Conservation (phyloP, 2,888 invertebrate genomes). For the Orchesellides sinensis region DNA sequence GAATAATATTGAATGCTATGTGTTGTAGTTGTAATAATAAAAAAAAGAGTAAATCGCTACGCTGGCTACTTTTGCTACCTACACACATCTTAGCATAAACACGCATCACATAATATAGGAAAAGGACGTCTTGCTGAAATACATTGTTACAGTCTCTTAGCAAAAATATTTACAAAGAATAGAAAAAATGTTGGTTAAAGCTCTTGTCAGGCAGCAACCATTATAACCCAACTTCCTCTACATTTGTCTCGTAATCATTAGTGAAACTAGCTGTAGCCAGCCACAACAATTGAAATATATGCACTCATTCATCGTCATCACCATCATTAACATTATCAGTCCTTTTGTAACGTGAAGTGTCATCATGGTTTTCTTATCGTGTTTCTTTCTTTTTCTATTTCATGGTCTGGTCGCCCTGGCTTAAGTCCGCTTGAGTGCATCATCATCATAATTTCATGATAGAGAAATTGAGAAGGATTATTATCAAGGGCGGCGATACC, state of each 20-base stretch:
- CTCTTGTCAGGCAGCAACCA: no score
- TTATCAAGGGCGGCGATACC: constrained; percentile 37
- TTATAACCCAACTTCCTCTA: constrained; percentile 4
- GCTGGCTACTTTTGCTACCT: constrained; percentile 13
- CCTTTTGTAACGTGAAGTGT: constrained; percentile 15
- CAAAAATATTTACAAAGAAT: not conserved
- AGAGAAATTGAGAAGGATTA: constrained; percentile 16
- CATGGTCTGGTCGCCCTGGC: constrained; percentile 22
- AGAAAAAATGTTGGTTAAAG: not conserved
- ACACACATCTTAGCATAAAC: constrained; percentile 7
- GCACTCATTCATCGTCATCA: constrained; percentile 57
- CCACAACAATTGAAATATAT: constrained; percentile 34
- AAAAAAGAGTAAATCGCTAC: not conserved
- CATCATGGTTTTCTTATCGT: no score
- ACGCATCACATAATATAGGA: not conserved
- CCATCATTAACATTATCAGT: constrained; percentile 46
- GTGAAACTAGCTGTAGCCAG: constrained; percentile 11
- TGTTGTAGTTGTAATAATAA: not conserved
- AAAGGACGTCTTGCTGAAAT: constrained; percentile 26
- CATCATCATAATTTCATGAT: constrained; percentile 6
- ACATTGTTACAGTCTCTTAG: not conserved
- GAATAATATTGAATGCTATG: not conserved
- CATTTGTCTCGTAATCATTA: constrained; percentile 5
- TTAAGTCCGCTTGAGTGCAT: not conserved
- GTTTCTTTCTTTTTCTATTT: not conserved